Evolutionary conservation across 2,888 invertebrate genomes (phyloP), one percentile per base, ranked within the genome.

Genomic region (Pyrrhosoma nymphula): DNA sequence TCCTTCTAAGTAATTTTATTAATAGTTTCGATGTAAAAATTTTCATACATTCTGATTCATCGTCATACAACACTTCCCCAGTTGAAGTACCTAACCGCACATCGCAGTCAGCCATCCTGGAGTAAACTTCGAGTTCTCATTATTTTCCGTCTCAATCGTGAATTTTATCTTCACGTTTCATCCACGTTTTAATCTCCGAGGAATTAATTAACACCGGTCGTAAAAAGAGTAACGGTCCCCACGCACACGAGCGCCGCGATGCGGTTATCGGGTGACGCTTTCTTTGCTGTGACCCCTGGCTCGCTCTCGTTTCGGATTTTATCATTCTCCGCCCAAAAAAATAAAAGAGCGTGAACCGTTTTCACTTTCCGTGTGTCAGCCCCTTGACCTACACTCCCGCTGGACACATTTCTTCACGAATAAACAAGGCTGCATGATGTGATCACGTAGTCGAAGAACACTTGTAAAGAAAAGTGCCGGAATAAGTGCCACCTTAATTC

Each of bases 191-290:
- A 82, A 82, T 82, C 35, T 82, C 26, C 35, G 30, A 35, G 82
- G 82, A 82, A 82, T 82, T 82, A 82, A 82, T 82, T 35, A 82
- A 82, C 82, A 16, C 1, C 16, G 82, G 82, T 82, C 82, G 82
- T 82, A 82, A 82, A 82, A 82, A 35, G 82, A 35, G 82, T 35
- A 2, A 82, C 82, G 82, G 35, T 35, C 14, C 82, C 35, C 12
- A 35, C 10, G n/a, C n/a, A 75, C 75, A 30, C 75, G 23, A 75
- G 30, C 12, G 75, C 16, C 30, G 30, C 10, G 6, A n/a, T 47
- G 47, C 8, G 47, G 47, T 47, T 47, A 8, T 8, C 47, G 47
- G 47, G 82, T 35, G 14, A 82, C 35, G 82, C 0, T 16, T 82
- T 12, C 82, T 30, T 35, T 35, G 82, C 30, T 18, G 82, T 16